Evolutionary conservation across 92 coral and sea anemone genomes (phyloP).

Genomic region (Phenganax stokvisi): DNA sequence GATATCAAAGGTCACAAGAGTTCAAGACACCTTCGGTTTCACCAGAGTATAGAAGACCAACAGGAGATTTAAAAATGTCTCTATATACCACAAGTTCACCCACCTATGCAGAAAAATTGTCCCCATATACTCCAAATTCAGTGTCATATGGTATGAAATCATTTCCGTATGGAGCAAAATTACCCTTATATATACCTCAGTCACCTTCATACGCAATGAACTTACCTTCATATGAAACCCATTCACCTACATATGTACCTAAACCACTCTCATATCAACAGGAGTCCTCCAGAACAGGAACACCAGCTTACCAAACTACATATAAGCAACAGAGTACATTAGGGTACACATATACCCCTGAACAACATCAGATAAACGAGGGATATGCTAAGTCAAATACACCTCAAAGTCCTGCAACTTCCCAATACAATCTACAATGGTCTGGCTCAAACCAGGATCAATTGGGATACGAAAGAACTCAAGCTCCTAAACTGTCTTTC

Average conservation of each 20-base stretch:
- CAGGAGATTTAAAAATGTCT: not conserved
- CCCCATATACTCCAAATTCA: not conserved
- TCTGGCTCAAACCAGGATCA: not conserved
- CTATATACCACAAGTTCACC: not conserved
- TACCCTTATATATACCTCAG: not conserved
- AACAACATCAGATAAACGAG: not conserved
- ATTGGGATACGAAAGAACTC: slow-evolving; percentile 19
- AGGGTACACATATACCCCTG: not conserved
- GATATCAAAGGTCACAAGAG: slow-evolving; percentile 26
- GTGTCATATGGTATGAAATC: not conserved
- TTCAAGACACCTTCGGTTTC: not conserved
- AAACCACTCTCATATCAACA: slow-evolving; percentile 4
- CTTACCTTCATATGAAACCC: not conserved
- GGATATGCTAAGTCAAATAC: slow-evolving; percentile 21
- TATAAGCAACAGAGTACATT: not conserved
- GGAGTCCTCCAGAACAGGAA: not conserved
- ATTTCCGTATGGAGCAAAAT: not conserved
- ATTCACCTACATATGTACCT: not conserved
- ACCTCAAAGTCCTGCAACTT: not conserved
- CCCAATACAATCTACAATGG: slow-evolving; percentile 6
- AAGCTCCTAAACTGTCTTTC: slow-evolving; percentile 4
- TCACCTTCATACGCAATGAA: not conserved
- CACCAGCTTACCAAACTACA: not conserved
- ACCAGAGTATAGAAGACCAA: not conserved
- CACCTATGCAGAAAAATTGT: not conserved